Base-by-base conservation (phyloP, 2,888 invertebrate species). In the Acanthoscelides obtectus region DNA sequence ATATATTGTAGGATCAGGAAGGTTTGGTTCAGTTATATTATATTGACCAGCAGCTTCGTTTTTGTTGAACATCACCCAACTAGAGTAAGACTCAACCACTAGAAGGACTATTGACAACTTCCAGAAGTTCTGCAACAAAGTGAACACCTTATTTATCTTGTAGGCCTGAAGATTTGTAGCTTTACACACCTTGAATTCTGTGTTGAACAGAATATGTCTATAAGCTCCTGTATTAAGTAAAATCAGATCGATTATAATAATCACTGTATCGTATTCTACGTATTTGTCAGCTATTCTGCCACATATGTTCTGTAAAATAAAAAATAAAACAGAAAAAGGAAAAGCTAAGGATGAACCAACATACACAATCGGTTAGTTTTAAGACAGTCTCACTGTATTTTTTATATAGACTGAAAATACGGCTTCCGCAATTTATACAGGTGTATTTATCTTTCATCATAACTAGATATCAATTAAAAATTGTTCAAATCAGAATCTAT, bases 181-280 rank as follows among this genome's bases (percentile, higher is more conserved):
- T 22, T 66, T 1, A 79, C 80, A 81, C 83, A 94, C 94, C 87
- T 93, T 91, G 81, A 94, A 93, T 68, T 90, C 87, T 6, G 92
- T 90, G 83, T 97, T 97, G 77, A 91, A 93, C 17, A 97, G 86
- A 45, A 96, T 88, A 86, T 97, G 97, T 45, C 96, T 87, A 82
- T 95, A 96, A 0, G 96, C 96, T 79, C 91, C 90, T 73, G 90
- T 91, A 66, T 94, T 93, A 78, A 97, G 88, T 17, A 97, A 86
- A 25, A 97, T 89, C 22, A 95, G 87, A 84, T 97, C 97, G 73
- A 97, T 92, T 80, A 95, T 89, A 0, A 96, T 91, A 76, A 97
- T 93, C 0, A 94, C 92, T n/a, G 92, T 89, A 81, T 97, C 97
- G 84, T 94, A 96, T 85, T 97, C 97, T 73, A 97, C 91, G 82